Evolutionary conservation across 2,888 invertebrate genomes (phyloP).

Genomic region (Zygothrica quintamaculata): DNA sequence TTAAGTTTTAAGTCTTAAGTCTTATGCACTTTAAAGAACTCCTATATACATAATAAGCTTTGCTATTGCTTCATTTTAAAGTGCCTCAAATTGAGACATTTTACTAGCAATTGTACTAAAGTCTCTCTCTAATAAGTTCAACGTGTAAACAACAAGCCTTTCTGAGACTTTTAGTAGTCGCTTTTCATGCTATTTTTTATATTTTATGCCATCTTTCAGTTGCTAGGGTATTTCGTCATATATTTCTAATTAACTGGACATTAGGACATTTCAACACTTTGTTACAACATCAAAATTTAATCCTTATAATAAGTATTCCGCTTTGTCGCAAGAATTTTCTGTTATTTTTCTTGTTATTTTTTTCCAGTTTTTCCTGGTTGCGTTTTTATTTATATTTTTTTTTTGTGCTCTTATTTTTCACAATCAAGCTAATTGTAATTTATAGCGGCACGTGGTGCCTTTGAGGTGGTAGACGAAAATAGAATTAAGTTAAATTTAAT

Average conservation of each 20-base stretch:
- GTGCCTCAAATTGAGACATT: no score
- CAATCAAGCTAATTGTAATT: conserved; percentile 78
- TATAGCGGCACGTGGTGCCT: conserved; percentile 59
- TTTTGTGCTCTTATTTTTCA: conserved; percentile 59
- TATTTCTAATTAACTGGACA: conserved; percentile 24
- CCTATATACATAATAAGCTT: no score
- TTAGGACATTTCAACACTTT: conserved; percentile 40
- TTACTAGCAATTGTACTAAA: no score
- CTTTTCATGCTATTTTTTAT: no score
- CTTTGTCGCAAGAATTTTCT: conserved; percentile 10
- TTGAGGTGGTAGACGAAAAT: conserved; percentile 47
- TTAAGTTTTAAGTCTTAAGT: no score
- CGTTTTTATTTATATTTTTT: conserved; percentile 22
- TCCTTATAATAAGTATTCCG: conserved; percentile 63
- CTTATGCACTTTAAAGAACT: no score
- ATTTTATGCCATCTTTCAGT: no score
- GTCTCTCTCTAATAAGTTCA: no score
- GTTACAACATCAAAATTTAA: conserved; percentile 47
- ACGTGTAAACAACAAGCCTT: no score
- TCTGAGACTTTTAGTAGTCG: no score
- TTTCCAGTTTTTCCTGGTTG: conserved; percentile 1
- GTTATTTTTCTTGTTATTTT: conserved; percentile 23
- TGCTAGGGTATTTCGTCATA: background rate
- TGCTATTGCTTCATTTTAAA: no score
- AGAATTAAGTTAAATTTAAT: conserved; percentile 71